These are phyloP conservation scores for Linnaemya tessellans DNA, from an alignment of 2,888 invertebrate species.

Conservation along the genomic window DNA sequence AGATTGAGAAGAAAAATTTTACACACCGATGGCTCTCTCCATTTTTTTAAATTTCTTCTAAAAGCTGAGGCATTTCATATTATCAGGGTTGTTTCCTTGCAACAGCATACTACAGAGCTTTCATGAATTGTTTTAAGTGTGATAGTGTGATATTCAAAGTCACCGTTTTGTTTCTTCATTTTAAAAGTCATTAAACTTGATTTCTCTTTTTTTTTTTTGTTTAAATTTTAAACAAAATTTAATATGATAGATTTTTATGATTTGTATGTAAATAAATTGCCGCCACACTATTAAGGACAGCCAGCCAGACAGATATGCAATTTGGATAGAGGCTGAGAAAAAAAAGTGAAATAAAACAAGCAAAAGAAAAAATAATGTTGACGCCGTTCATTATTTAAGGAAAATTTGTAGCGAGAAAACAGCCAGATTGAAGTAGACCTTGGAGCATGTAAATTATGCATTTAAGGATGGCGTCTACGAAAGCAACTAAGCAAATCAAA, in stretches of 20 bases:
- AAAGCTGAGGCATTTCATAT: too few species aligned
- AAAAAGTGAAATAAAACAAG: background rate
- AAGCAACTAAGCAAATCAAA: conserved; percentile 52
- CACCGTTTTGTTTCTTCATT: conserved; percentile 21
- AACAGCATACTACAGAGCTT: too few species aligned
- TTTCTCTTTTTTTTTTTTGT: conserved; percentile 8
- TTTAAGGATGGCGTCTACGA: conserved; percentile 68
- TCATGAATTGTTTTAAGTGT: conserved; percentile 11
- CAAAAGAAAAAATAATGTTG: conserved; percentile 46
- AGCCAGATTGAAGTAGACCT: conserved; percentile 56
- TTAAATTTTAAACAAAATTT: conserved; percentile 9
- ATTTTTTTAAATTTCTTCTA: too few species aligned
- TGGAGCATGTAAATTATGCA: conserved; percentile 69
- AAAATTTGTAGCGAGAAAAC: conserved; percentile 45
- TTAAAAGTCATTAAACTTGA: conserved; percentile 59
- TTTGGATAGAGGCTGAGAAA: conserved; percentile 22
- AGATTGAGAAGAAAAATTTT: too few species aligned
- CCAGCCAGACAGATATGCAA: conserved; percentile 30
- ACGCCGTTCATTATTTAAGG: conserved; percentile 71
- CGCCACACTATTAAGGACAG: conserved; percentile 51
- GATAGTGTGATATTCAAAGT: conserved; percentile 24
- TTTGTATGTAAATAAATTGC: conserved; percentile 60
- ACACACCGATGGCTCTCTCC: too few species aligned
- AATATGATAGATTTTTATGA: conserved; percentile 39
- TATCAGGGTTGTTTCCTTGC: too few species aligned